These are phyloP conservation scores for Daubentonia madagascariensis DNA, from an alignment of 2,113 vertebrate species.

Conservation along the genomic window DNA sequence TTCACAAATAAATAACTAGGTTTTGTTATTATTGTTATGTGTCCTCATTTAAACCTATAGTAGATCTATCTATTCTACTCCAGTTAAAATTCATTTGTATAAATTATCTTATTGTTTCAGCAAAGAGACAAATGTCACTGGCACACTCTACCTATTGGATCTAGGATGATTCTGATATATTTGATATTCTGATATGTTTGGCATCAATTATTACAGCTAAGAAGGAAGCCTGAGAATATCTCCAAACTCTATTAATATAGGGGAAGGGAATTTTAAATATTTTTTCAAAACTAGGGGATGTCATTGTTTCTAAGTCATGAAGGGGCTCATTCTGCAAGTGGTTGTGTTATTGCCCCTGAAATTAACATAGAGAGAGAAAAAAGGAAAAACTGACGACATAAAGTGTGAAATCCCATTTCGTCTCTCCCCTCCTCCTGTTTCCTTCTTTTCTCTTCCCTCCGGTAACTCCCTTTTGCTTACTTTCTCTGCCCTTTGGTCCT, in stretches of 20 bases:
- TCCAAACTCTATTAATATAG: background rate
- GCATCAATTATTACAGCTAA: background rate
- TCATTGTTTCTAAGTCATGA: background rate
- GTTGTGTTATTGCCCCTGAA: background rate
- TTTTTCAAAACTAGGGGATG: background rate
- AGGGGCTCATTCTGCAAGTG: background rate
- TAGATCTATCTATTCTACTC: background rate
- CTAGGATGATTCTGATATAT: background rate
- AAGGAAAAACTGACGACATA: background rate
- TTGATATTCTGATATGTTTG: background rate
- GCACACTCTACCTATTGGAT: background rate
- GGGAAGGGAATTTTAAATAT: background rate
- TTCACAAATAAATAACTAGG: background rate
- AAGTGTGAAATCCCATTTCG: background rate
- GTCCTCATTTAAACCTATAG: background rate
- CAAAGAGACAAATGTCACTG: background rate
- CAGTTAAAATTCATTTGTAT: background rate
- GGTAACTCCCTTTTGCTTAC: background rate
- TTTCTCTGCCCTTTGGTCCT: background rate
- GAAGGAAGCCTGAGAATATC: background rate
- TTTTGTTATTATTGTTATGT: background rate
- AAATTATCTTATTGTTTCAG: background rate
- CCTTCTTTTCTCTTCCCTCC: background rate
- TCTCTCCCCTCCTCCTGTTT: background rate
- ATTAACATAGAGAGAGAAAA: background rate